Conservation (phyloP, 2,113 vertebrate species). For the Pelobates fuscus region DNA sequence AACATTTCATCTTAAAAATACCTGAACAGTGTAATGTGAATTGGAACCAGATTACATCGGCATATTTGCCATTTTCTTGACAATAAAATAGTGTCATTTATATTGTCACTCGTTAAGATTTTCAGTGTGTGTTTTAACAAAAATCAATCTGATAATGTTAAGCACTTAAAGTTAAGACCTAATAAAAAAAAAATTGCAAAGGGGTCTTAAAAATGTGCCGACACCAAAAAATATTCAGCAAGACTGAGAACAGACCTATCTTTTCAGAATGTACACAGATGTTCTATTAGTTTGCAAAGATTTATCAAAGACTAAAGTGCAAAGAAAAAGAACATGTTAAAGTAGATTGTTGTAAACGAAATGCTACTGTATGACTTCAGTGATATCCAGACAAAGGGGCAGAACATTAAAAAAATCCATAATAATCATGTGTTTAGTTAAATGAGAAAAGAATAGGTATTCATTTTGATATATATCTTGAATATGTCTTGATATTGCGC, state of each 20-base stretch:
- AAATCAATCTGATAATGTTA: constrained; percentile 50
- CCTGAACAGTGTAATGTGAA: constrained; percentile 25
- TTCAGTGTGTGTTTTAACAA: constrained; percentile 49
- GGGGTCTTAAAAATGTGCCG: constrained; percentile 45
- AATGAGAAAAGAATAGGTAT: no score
- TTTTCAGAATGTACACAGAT: not conserved
- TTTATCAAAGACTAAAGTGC: no score
- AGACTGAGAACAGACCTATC: constrained; percentile 22
- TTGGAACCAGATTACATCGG: constrained; percentile 41
- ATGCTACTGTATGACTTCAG: no score
- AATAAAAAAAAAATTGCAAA: constrained; percentile 48
- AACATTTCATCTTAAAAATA: constrained; percentile 42
- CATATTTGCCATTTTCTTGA: constrained; percentile 43
- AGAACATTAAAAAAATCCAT: no score
- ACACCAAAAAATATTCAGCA: constrained; percentile 31
- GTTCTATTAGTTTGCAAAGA: not conserved
- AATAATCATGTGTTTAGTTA: no score
- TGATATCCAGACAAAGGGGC: no score
- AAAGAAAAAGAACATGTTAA: no score
- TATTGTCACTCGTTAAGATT: constrained; percentile 50
- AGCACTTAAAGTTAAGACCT: constrained; percentile 51
- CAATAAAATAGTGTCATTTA: constrained; percentile 50
- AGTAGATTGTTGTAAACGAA: not conserved
- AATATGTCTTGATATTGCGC: no score
- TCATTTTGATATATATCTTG: no score